Percentiles rank a stretch among this genome's conserved stretches.
Evolutionary conservation across 2,113 vertebrate species (phyloP).

Genomic region (Prunella fulvescens): DNA sequence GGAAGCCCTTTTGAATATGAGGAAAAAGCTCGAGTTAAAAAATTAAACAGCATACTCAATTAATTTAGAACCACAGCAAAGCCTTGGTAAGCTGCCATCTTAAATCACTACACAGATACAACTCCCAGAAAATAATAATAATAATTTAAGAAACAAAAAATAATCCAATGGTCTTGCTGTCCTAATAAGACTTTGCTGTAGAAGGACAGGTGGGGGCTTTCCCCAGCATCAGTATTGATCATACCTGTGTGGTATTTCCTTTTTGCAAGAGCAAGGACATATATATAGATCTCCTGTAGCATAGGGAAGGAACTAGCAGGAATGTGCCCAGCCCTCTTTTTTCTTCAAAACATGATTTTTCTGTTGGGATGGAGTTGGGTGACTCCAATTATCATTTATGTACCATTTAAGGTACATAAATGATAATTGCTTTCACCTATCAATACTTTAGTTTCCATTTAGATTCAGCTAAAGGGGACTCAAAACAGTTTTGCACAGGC

Average conservation of each 20-base stretch:
- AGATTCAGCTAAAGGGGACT: background rate
- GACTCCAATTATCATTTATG: no score
- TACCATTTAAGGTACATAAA: background rate
- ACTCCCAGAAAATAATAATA: background rate
- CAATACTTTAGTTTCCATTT: background rate
- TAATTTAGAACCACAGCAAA: constrained; percentile 43
- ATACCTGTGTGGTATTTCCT: background rate
- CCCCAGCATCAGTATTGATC: background rate
- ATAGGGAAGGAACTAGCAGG: background rate
- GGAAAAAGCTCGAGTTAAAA: background rate
- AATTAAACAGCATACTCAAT: constrained; percentile 15
- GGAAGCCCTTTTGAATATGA: background rate
- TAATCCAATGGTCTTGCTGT: background rate
- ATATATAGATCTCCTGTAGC: background rate
- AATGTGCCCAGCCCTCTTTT: background rate
- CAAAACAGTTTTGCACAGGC: background rate
- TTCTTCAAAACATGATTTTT: background rate
- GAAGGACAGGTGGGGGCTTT: background rate
- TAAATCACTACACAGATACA: background rate
- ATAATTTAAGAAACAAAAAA: background rate
- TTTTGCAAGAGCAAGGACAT: background rate
- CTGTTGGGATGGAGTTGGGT: background rate
- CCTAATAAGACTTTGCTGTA: background rate
- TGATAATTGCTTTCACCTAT: background rate
- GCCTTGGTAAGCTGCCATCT: constrained; percentile 17